These are phyloP conservation scores for Drosophila picticornis DNA, from an alignment of 2,888 invertebrate genomes.

Conservation along the genomic window DNA sequence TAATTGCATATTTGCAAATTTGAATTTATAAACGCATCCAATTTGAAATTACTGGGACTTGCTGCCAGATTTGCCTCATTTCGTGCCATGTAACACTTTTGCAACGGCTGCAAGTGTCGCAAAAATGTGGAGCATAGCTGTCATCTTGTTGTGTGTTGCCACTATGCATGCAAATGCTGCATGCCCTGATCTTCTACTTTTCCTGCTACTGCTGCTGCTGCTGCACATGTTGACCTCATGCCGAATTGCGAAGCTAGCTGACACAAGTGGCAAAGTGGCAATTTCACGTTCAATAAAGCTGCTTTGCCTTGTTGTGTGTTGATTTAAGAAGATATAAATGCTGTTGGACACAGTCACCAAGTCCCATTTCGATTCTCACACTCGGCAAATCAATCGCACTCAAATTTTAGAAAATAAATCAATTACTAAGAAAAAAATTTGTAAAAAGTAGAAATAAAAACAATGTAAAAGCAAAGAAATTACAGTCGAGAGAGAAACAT, in stretches of 20 bases:
- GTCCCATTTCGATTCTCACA: slow-evolving; percentile 34
- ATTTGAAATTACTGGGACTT: slow-evolving; percentile 19
- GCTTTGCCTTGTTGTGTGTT: slow-evolving; percentile 48
- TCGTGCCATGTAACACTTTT: slow-evolving; percentile 68
- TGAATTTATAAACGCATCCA: slow-evolving; percentile 20
- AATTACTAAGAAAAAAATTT: not conserved
- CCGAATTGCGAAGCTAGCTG: slow-evolving; percentile 37
- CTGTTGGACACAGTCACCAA: slow-evolving; percentile 40
- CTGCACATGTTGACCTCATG: slow-evolving; percentile 67
- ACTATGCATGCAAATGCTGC: slow-evolving; percentile 64
- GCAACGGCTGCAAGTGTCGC: slow-evolving; percentile 63
- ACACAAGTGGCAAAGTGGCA: slow-evolving; percentile 36
- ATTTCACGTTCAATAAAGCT: slow-evolving; percentile 48
- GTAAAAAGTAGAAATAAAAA: no score
- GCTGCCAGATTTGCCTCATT: slow-evolving; percentile 29
- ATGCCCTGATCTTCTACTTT: not conserved
- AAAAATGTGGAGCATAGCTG: slow-evolving; percentile 70
- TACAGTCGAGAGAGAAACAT: no score
- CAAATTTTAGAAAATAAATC: not conserved
- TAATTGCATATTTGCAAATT: slow-evolving; percentile 54
- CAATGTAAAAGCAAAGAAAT: no score
- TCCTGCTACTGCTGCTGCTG: slow-evolving; percentile 17
- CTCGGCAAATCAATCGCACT: not conserved
- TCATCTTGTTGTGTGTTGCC: slow-evolving; percentile 46
- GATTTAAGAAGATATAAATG: slow-evolving; percentile 55